These are phyloP conservation scores for Venustoraphidia nigricollis DNA, from an alignment of 2,888 invertebrate genomes.

Conservation along the genomic window DNA sequence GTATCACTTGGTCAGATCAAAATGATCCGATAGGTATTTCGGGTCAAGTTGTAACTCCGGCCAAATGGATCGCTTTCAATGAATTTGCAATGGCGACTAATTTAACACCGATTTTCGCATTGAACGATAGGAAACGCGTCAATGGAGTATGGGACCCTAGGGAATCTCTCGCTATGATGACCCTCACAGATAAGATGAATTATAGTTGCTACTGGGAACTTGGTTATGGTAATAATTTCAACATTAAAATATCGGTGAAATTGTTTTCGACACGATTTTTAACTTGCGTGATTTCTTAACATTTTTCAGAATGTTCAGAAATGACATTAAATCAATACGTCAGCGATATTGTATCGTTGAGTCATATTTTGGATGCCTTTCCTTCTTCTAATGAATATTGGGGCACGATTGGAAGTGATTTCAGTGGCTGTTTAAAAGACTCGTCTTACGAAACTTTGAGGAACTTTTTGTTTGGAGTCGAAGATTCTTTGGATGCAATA, in stretches of 20 bases:
- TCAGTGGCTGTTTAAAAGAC: slow-evolving; percentile 33
- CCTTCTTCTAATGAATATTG: slow-evolving; percentile 34
- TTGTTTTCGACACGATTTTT: slow-evolving; percentile 1
- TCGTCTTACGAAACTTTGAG: slow-evolving; percentile 37
- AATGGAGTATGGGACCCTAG: slow-evolving; percentile 50
- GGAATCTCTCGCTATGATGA: slow-evolving; percentile 46
- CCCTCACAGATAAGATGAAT: slow-evolving; percentile 47
- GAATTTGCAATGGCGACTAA: slow-evolving; percentile 39
- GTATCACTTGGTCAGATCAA: slow-evolving; percentile 24
- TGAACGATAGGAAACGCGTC: slow-evolving; percentile 40
- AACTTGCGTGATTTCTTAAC: slow-evolving; percentile 4
- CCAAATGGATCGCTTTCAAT: slow-evolving; percentile 26
- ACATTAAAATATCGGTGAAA: neutral
- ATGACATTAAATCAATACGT: slow-evolving; percentile 40
- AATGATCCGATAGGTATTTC: slow-evolving; percentile 11
- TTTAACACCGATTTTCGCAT: slow-evolving; percentile 49
- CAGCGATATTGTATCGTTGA: slow-evolving; percentile 43
- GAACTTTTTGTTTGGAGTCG: slow-evolving; percentile 37
- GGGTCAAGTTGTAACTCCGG: slow-evolving; percentile 20
- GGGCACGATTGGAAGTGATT: slow-evolving; percentile 46
- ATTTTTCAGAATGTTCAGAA: slow-evolving; percentile 31
- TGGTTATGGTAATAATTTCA: slow-evolving; percentile 42
- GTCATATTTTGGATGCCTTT: slow-evolving; percentile 49
- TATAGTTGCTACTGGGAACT: slow-evolving; percentile 57
- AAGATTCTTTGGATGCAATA: slow-evolving; percentile 44